Conservation (phyloP, 2,797 vertebrate species). For the Pterois miles region DNA sequence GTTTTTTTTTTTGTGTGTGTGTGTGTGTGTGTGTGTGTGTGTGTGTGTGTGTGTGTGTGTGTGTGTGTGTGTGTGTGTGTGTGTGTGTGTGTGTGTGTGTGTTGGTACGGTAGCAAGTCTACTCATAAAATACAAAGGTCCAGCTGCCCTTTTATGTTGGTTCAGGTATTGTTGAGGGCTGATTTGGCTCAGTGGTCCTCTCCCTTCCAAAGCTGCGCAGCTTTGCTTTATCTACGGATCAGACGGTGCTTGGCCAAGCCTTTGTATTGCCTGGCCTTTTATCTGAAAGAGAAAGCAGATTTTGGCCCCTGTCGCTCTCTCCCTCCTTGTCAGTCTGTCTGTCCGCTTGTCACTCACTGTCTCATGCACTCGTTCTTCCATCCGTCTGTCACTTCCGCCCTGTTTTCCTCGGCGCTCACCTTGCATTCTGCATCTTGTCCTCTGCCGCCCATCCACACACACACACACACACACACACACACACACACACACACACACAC, state of each 20-base stretch:
- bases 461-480: conserved; percentile 20
- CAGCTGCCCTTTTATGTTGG: conserved; percentile 74
- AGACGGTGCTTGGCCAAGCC: conserved; percentile 67
- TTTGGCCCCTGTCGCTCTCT: conserved; percentile 71
- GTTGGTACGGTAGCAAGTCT: conserved; percentile 41
- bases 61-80: no score
- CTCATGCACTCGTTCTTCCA: conserved; percentile 27
- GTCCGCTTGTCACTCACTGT: conserved; percentile 58
- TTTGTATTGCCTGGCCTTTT: conserved; percentile 77
- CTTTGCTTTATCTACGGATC: conserved; percentile 79
- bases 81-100: neutral
- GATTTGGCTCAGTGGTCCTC: conserved; percentile 72
- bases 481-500: neutral
- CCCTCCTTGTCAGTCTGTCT: conserved; percentile 65
- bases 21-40: neutral
- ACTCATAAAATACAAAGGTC: conserved; percentile 73
- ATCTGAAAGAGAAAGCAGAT: conserved; percentile 70
- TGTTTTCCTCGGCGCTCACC: conserved; percentile 32
- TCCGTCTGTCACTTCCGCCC: conserved; percentile 49
- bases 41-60: no score
- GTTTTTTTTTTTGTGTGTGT: conserved; percentile 2
- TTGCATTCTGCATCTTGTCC: conserved; percentile 21
- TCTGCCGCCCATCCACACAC: neutral
- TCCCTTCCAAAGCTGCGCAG: conserved; percentile 71
- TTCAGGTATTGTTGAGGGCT: conserved; percentile 74